phyloP scores from a whole-genome alignment of 2,888 invertebrate species.

The Noctua comes region DNA sequence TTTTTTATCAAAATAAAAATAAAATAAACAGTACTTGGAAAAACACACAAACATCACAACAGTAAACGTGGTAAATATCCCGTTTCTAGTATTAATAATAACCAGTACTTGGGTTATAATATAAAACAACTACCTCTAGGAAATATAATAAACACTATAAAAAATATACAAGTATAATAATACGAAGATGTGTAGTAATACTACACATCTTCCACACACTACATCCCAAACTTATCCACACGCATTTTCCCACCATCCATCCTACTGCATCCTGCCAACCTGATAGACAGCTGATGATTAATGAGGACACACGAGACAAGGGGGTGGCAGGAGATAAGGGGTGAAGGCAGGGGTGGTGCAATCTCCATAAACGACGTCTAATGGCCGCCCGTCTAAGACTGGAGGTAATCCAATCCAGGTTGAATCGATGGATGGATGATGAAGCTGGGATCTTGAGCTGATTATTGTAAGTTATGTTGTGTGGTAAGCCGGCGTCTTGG shows the following conservation, averaged over 20 bases:
- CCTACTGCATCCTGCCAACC: conserved; percentile 36
- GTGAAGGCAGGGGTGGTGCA: conserved; percentile 44
- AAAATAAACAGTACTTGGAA: no score
- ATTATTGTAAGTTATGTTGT: background rate
- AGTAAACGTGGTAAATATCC: no score
- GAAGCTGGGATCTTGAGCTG: background rate
- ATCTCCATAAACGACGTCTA: conserved; percentile 82
- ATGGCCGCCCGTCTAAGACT: conserved; percentile 69
- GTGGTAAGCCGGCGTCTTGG: background rate
- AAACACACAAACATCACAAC: no score
- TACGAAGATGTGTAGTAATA: no score
- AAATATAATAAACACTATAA: no score
- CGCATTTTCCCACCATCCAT: conserved; percentile 21
- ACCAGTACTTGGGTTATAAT: no score
- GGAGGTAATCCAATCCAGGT: conserved; percentile 73
- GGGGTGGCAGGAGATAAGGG: conserved; percentile 32
- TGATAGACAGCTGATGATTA: conserved; percentile 75
- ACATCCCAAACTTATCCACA: background rate
- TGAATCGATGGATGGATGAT: conserved; percentile 47
- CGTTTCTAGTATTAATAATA: no score
- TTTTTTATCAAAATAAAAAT: no score
- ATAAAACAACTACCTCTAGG: no score
- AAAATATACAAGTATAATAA: no score
- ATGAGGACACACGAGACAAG: conserved; percentile 60
- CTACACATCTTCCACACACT: background rate